Evolutionary conservation across 2,113 vertebrate genomes (phyloP).

Genomic region (Edolisoma coerulescens): DNA sequence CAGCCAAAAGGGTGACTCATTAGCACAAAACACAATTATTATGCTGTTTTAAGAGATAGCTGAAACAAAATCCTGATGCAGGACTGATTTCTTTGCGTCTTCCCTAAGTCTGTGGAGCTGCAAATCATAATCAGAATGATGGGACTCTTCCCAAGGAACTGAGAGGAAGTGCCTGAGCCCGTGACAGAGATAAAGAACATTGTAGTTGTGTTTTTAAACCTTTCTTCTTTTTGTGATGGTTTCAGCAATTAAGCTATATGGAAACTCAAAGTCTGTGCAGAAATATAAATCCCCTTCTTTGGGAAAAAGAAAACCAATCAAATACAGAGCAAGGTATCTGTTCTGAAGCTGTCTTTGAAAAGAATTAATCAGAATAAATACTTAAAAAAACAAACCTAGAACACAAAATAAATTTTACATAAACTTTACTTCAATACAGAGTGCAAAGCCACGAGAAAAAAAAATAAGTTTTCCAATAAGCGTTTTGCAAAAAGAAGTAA

Average conservation of each 20-base stretch:
- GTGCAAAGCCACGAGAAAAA: not conserved
- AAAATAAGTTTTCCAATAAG: not conserved
- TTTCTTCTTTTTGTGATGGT: not conserved
- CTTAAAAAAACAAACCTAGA: accelerated
- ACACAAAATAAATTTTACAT: not conserved
- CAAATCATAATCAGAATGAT: not conserved
- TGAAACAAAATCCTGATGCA: not conserved
- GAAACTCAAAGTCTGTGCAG: not conserved
- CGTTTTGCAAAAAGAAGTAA: not conserved
- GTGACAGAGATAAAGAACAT: not conserved
- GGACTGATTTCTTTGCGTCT: not conserved
- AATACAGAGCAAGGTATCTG: not conserved
- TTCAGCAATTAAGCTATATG: not conserved
- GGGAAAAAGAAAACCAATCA: not conserved
- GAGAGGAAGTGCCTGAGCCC: not conserved
- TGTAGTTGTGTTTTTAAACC: not conserved
- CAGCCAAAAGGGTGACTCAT: not conserved
- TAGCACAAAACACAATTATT: not conserved
- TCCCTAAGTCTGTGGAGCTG: not conserved
- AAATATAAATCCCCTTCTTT: not conserved
- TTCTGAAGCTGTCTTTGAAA: not conserved
- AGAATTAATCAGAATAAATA: not conserved
- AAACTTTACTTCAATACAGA: not conserved
- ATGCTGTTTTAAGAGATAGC: not conserved
- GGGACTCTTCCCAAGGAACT: not conserved